Base-by-base conservation (phyloP, 2,797 vertebrate species). In the Rhinogobio ventralis region DNA sequence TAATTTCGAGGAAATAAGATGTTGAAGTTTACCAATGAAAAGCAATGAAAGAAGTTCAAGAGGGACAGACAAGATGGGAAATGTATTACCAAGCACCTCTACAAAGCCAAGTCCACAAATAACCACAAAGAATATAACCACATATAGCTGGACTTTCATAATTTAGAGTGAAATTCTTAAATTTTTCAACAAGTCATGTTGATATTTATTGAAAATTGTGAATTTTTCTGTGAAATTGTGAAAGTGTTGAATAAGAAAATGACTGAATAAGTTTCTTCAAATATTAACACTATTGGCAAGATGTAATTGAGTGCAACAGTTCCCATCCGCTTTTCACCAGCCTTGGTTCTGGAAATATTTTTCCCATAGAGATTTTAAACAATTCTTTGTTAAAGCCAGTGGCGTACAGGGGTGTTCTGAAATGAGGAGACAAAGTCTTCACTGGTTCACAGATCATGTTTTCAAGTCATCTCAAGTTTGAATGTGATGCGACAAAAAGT, bases 1-100 rank as follows among this genome's bases (percentile, higher is more conserved):
- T 85, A 81, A 85, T 86, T 84, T 57, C 57, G 60, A 23, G 82
- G 72, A 86, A 90, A 90, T 89, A 87, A 88, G 84, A 86, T 87
- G 86, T 87, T 72, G 9, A 57, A 67, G 81, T 89, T 89, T 83
- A 69, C 5, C 42, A 81, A 25, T 23, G 85, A 86, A 87, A 83
- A 46, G 67, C 76, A 84, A 62, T 87, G 23, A 83, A 84, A 77
- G 60, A 87, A 60, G 76, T 73, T 88, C 72, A 78, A 81, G 82
- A 77, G 51, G 15, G 79, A 71, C 66, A 36, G 85, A 60, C 85
- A 64, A 72, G 51, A 82, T 71, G 57, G 66, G 30, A 82, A 86
- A 86, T 78, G 73, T 67, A 49, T 82, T 81, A 68, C 72, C 20
- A 28, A 68, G 25, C 46, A 36, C 71, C 67, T n/a, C 6, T 77